phyloP scores from a whole-genome alignment of 1,140 invertebrate genomes.

The Halotydeus destructor region DNA sequence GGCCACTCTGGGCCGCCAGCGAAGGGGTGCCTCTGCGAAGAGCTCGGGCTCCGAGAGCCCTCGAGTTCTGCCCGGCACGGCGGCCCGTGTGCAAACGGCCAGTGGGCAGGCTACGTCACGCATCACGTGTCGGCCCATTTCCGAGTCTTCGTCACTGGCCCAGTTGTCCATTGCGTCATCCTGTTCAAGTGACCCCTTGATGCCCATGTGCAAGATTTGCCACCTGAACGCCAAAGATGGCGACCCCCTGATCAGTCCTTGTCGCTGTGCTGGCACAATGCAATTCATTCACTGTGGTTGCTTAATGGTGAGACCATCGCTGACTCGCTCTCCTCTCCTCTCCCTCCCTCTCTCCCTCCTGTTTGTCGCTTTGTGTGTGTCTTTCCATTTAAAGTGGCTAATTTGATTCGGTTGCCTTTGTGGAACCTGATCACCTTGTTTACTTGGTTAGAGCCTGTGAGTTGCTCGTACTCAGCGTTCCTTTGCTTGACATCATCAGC shows the following conservation, averaged over 20 bases:
- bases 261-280: slow-evolving; percentile 32
- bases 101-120: too few relatives aligned
- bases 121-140: neutral
- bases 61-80: too few relatives aligned
- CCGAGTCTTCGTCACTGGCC: neutral
- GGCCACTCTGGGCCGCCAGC: too few relatives aligned
- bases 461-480: too few relatives aligned
- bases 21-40: neutral
- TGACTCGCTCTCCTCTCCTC: neutral
- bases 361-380: too few relatives aligned
- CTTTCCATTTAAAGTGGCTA: too few relatives aligned
- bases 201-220: slow-evolving; percentile 32
- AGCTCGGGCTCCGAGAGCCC: neutral
- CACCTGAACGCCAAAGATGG: slow-evolving; percentile 28
- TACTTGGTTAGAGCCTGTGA: too few relatives aligned
- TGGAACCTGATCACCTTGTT: too few relatives aligned
- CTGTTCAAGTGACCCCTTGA: slow-evolving; percentile 17
- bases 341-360: neutral
- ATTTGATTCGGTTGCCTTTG: too few relatives aligned
- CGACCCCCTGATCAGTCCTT: slow-evolving; percentile 32
- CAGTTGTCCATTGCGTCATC: slow-evolving; percentile 1
- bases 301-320: slow-evolving; percentile 27
- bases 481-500: too few relatives aligned
- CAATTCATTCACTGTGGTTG: slow-evolving; percentile 32
- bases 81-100: too few relatives aligned